Conservation (phyloP, 2,888 invertebrate species). For the Latrodectus elegans region DNA sequence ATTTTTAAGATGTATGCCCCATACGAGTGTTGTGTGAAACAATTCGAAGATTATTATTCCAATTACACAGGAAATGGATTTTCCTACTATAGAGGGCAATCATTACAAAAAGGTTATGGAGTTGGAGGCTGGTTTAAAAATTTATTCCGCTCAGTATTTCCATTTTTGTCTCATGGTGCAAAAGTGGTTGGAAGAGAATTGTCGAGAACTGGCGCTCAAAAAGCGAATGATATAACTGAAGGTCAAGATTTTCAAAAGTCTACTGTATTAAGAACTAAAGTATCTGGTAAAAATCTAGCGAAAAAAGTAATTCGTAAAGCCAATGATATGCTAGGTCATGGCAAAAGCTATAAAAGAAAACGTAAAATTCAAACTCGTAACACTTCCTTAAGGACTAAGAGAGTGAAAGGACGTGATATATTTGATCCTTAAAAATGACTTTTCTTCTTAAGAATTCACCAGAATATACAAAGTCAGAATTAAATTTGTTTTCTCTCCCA, state of each 20-base stretch:
- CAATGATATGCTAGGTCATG: not conserved
- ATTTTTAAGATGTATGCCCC: not conserved
- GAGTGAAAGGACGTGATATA: no score
- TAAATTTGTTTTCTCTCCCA: no score
- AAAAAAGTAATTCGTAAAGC: slow-evolving; percentile 5
- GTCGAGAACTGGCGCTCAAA: not conserved
- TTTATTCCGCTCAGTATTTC: slow-evolving; percentile 3
- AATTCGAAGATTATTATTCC: slow-evolving; percentile 15
- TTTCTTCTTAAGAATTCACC: no score
- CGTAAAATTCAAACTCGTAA: not conserved
- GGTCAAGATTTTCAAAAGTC: not conserved
- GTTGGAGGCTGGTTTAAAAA: not conserved
- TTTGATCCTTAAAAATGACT: not conserved
- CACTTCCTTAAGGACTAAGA: not conserved
- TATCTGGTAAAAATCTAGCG: not conserved
- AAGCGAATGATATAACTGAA: not conserved
- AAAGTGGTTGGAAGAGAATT: no score
- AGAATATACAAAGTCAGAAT: no score
- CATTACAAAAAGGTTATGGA: slow-evolving; percentile 13
- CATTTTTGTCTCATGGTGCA: no score
- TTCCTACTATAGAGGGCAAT: not conserved
- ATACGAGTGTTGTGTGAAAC: slow-evolving; percentile 8
- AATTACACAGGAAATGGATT: not conserved
- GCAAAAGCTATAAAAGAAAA: slow-evolving; percentile 11
- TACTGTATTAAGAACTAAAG: not conserved